Evolutionary conservation across 2,888 invertebrate genomes (phyloP).

Genomic region (Brachynemurus nebulosus): DNA sequence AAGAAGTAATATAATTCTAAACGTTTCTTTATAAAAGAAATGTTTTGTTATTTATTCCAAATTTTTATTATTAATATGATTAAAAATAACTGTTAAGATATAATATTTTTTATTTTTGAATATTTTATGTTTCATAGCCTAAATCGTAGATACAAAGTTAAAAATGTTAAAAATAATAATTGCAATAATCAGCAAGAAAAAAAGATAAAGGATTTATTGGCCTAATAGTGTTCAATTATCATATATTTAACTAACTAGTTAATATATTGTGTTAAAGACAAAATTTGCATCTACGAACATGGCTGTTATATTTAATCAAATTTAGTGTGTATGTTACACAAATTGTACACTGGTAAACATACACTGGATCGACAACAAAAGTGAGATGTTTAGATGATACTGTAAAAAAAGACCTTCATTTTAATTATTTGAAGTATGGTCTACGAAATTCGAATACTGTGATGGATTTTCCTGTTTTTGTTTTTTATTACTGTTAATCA

Average conservation of each 20-base stretch:
- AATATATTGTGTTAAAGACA: too few relatives aligned
- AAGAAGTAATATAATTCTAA: not conserved
- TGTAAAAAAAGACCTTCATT: slow-evolving; percentile 22
- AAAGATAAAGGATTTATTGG: not conserved
- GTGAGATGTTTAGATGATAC: slow-evolving; percentile 34
- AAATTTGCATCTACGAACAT: slow-evolving; percentile 16
- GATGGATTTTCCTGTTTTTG: slow-evolving; percentile 27
- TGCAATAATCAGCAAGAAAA: not conserved
- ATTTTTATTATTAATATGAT: slow-evolving; percentile 3
- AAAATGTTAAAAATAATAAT: not conserved
- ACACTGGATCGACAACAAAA: slow-evolving; percentile 35
- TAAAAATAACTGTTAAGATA: slow-evolving; percentile 8
- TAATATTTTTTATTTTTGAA: slow-evolving; percentile 7
- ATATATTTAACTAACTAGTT: too few relatives aligned
- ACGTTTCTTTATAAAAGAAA: not conserved
- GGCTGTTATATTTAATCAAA: slow-evolving; percentile 29
- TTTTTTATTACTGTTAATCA: slow-evolving; percentile 13
- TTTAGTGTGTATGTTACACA: slow-evolving; percentile 9
- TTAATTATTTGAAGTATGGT: slow-evolving; percentile 24
- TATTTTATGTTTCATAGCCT: slow-evolving; percentile 7
- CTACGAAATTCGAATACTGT: slow-evolving; percentile 30
- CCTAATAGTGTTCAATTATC: slow-evolving; percentile 3
- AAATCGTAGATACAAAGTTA: slow-evolving; percentile 7
- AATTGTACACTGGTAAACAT: slow-evolving; percentile 24
- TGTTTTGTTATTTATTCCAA: slow-evolving; percentile 1